A percentile compares a stretch with the other conserved stretches of the same genome.
phyloP scores from a whole-genome alignment of 2,113 vertebrate species.

The Eubucco bourcierii region DNA sequence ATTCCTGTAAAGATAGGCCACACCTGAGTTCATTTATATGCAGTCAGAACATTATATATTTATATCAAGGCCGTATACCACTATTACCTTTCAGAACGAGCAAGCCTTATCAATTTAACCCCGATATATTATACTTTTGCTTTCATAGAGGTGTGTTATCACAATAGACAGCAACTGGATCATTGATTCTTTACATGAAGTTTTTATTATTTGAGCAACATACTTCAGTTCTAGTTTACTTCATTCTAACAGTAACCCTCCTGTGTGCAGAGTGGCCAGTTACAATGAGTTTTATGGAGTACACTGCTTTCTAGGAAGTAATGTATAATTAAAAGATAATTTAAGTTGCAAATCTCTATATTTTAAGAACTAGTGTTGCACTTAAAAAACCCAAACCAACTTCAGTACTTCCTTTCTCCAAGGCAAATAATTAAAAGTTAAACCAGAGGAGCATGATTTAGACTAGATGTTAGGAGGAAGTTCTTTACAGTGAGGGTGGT shows the following conservation, averaged over 20 bases:
- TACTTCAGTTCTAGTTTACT: background rate
- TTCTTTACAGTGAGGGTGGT: no score
- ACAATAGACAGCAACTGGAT: background rate
- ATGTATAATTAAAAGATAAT: background rate
- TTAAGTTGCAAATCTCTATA: background rate
- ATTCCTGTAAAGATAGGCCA: background rate
- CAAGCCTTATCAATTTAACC: background rate
- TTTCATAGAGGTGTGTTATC: background rate
- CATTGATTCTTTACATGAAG: background rate
- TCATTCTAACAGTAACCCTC: background rate
- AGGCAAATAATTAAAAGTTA: constrained; percentile 37
- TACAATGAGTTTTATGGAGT: background rate
- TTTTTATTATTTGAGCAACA: background rate
- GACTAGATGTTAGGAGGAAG: no score
- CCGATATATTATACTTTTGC: background rate
- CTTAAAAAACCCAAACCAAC: background rate
- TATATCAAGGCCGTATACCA: background rate
- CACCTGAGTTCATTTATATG: background rate
- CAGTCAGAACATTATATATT: background rate
- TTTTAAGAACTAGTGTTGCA: background rate
- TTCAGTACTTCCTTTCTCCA: constrained; percentile 13
- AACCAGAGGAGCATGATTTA: constrained; percentile 51
- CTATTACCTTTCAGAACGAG: background rate
- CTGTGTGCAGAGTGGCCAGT: background rate
- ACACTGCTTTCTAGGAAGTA: background rate